Conservation (phyloP, 2,888 invertebrate genomes). For the Hyposoter didymator region DNA sequence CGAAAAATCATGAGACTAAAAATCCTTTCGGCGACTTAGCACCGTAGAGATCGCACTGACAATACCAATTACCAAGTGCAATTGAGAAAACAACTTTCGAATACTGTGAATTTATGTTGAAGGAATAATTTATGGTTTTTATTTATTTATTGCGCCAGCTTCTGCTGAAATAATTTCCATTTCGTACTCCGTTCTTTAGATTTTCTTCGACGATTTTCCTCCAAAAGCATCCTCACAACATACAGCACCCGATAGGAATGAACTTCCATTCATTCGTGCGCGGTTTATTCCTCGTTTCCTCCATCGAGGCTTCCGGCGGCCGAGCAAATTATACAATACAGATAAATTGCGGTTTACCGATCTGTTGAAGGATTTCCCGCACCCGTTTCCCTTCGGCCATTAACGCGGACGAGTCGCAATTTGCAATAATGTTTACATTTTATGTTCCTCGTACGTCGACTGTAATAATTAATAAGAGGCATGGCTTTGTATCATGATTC, state of each 20-base stretch:
- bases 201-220: neutral
- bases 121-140: too few species aligned
- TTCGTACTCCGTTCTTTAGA: too few species aligned
- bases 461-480: neutral
- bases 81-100: neutral
- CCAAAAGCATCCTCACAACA: neutral
- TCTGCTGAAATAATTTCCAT: too few species aligned
- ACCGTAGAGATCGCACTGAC: neutral
- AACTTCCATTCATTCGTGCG: slow-evolving; percentile 6
- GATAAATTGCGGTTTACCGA: slow-evolving; percentile 54
- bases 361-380: slow-evolving; percentile 56
- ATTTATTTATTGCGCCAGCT: too few species aligned
- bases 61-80: neutral
- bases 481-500: too few species aligned
- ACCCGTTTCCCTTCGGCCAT: slow-evolving; percentile 12
- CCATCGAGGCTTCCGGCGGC: slow-evolving; percentile 52
- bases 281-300: slow-evolving; percentile 22
- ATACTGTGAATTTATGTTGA: neutral
- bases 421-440: neutral
- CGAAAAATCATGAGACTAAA: neutral
- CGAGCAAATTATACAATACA: slow-evolving; percentile 15
- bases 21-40: neutral
- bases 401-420: neutral
- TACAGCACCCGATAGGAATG: neutral
- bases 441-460: neutral